Percentiles rank a stretch among this genome's conserved stretches.
phyloP scores from a whole-genome alignment of 2,888 invertebrate species.

The Tupiocoris notatus region DNA sequence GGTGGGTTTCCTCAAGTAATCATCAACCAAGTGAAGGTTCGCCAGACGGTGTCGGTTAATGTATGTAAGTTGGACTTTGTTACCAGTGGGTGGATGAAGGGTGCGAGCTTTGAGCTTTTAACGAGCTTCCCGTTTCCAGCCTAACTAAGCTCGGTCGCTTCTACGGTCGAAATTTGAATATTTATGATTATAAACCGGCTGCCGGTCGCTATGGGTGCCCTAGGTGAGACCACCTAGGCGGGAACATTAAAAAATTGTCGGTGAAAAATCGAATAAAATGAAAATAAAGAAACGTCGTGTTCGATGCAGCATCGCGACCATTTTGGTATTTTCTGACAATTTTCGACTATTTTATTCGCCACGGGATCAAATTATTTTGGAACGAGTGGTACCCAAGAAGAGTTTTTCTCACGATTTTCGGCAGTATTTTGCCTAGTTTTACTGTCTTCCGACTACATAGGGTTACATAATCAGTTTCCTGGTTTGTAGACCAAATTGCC shows the following conservation, averaged over 20 bases:
- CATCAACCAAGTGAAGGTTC: not conserved
- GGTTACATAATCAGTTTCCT: too few relatives aligned
- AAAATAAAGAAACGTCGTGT: too few relatives aligned
- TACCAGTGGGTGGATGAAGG: slow-evolving; percentile 26
- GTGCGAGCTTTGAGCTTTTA: slow-evolving; percentile 31
- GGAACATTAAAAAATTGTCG: not conserved
- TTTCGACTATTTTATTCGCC: too few relatives aligned
- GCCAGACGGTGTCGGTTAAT: slow-evolving; percentile 12
- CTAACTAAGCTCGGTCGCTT: slow-evolving; percentile 23
- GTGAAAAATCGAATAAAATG: too few relatives aligned
- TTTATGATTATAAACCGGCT: slow-evolving; percentile 34
- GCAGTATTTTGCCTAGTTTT: too few relatives aligned
- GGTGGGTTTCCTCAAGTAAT: slow-evolving; percentile 3
- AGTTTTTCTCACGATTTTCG: too few relatives aligned
- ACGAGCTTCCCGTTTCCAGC: slow-evolving; percentile 38
- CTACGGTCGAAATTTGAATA: slow-evolving; percentile 26
- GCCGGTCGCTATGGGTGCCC: not conserved
- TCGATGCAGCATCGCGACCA: too few relatives aligned
- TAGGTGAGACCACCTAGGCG: not conserved
- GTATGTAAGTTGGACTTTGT: slow-evolving; percentile 40
- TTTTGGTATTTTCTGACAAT: too few relatives aligned
- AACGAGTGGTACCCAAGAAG: too few relatives aligned
- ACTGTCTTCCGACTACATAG: too few relatives aligned
- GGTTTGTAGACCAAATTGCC: too few relatives aligned
- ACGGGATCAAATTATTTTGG: too few relatives aligned